Evolutionary conservation across 2,797 vertebrate species (phyloP).

Genomic region (Pipistrellus pipistrellus): DNA sequence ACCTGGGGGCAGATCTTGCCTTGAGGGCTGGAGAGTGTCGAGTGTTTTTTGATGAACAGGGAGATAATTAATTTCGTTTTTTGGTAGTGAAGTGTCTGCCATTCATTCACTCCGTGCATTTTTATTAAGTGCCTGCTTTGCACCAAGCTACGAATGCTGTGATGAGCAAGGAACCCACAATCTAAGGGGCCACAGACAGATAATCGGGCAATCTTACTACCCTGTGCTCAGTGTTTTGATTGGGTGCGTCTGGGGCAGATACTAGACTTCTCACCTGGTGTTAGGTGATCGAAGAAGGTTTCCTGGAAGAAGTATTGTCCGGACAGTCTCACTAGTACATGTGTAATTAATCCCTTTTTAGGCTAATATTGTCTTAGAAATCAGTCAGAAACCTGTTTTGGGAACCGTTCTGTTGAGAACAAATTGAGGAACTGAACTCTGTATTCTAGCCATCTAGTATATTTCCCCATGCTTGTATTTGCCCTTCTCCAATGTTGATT

Average conservation of each 20-base stretch:
- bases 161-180: neutral
- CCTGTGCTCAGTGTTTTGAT: neutral
- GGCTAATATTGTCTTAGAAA: neutral
- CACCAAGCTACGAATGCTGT: neutral
- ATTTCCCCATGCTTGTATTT: neutral
- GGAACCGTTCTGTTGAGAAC: neutral
- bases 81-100: neutral
- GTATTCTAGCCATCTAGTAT: neutral
- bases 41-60: neutral
- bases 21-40: neutral
- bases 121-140: constrained; percentile 28
- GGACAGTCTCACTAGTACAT: neutral
- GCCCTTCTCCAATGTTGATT: neutral
- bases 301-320: neutral
- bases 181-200: neutral
- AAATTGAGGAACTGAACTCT: neutral
- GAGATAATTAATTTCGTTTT: neutral
- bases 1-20: neutral
- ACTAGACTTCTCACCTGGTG: neutral
- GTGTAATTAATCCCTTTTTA: neutral
- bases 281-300: neutral
- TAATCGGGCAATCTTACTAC: neutral
- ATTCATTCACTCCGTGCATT: neutral
- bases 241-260: neutral
- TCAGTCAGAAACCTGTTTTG: neutral